Percentiles rank a stretch among this genome's conserved stretches.
Evolutionary conservation across 2,797 vertebrate genomes (phyloP).

Genomic region (Schizothorax lantsangensis): DNA sequence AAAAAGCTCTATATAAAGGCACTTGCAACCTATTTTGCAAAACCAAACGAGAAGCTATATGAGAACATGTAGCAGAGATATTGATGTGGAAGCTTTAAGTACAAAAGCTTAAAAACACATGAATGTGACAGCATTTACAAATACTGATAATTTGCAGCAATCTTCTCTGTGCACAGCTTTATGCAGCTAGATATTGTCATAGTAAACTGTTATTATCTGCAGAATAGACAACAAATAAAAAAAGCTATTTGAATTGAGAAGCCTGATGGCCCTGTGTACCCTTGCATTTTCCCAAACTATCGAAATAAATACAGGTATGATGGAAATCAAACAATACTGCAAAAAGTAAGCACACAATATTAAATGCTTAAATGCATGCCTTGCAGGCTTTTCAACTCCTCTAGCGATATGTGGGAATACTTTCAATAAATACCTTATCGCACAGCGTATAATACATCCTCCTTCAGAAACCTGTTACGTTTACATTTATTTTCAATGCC

Average conservation of each 20-base stretch:
- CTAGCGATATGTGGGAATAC: not conserved
- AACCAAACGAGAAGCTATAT: not conserved
- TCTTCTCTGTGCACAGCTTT: not conserved
- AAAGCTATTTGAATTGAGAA: not conserved
- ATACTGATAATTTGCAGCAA: not conserved
- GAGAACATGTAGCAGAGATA: not conserved
- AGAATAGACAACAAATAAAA: not conserved
- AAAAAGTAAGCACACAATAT: not conserved
- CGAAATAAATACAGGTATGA: not conserved
- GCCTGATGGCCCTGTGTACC: not conserved
- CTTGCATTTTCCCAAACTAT: not conserved
- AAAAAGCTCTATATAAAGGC: not conserved
- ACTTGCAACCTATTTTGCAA: not conserved
- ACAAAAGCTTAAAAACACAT: not conserved
- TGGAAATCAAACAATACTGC: not conserved
- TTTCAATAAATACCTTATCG: not conserved
- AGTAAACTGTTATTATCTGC: no score
- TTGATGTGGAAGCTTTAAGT: not conserved
- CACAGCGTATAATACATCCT: not conserved
- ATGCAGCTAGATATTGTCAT: not conserved
- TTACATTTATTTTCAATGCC: not conserved
- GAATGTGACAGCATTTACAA: not conserved
- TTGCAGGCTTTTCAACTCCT: not conserved
- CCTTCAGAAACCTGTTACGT: not conserved
- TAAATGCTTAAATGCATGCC: not conserved